phyloP scores from a whole-genome alignment of 2,888 invertebrate genomes.

The Smittia sp. region DNA sequence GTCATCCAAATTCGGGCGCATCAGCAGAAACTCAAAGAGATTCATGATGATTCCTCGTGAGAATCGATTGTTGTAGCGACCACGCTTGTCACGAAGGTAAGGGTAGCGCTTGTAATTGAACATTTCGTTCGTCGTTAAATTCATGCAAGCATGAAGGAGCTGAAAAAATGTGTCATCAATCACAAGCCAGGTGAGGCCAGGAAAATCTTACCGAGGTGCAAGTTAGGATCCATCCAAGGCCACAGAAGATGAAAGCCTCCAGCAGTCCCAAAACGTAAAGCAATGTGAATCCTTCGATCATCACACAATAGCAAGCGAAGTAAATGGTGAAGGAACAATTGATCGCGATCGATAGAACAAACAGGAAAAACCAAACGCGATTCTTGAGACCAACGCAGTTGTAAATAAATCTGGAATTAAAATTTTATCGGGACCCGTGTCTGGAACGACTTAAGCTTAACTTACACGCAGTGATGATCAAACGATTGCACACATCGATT shows the following conservation, averaged over 20 bases:
- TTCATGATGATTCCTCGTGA: conserved; percentile 85
- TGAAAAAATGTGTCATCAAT: conserved; percentile 52
- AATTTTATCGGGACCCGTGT: conserved; percentile 48
- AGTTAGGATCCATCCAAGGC: conserved; percentile 81
- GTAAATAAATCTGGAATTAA: conserved; percentile 90
- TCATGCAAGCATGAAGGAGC: conserved; percentile 89
- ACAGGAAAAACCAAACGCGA: conserved; percentile 90
- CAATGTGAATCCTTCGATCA: conserved; percentile 79
- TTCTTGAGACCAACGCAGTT: conserved; percentile 91
- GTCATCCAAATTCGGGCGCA: conserved; percentile 69
- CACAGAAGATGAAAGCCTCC: conserved; percentile 80
- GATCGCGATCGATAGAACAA: conserved; percentile 82
- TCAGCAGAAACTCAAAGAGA: conserved; percentile 82
- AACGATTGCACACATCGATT: conserved; percentile 68
- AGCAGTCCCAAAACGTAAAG: conserved; percentile 80
- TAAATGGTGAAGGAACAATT: conserved; percentile 86
- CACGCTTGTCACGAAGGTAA: conserved; percentile 82
- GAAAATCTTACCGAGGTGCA: conserved; percentile 73
- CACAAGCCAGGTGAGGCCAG: background rate
- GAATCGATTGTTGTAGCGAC: conserved; percentile 86
- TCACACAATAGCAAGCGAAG: conserved; percentile 80
- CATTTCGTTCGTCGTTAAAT: conserved; percentile 92
- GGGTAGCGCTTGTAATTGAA: conserved; percentile 90
- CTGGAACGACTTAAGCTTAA: conserved; percentile 51
- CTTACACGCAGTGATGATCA: too few relatives aligned